Evolutionary conservation across 2,113 vertebrate genomes (phyloP).

Genomic region (Chauna torquata): DNA sequence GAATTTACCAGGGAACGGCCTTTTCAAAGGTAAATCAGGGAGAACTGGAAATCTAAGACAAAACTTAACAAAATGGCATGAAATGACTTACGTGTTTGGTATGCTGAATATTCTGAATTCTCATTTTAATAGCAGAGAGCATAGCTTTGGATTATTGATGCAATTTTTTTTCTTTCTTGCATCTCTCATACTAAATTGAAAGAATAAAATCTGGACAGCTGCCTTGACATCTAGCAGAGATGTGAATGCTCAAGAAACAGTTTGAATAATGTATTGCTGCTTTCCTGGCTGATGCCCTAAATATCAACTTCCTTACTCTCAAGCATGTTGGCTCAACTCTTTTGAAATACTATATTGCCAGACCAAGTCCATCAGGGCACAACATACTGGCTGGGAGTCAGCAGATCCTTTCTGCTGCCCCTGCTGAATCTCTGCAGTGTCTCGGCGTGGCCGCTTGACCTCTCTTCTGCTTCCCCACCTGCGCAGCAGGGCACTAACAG

Average conservation of each 20-base stretch:
- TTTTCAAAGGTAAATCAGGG: neutral
- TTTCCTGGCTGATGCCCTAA: neutral
- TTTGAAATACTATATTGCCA: neutral
- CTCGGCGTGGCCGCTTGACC: rapidly evolving
- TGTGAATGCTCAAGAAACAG: neutral
- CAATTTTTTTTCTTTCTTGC: neutral
- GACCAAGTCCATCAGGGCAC: neutral
- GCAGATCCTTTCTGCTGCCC: neutral
- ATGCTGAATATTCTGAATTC: neutral
- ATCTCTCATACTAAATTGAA: neutral
- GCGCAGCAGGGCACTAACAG: neutral
- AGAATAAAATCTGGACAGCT: neutral
- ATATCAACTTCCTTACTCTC: neutral
- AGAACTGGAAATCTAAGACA: neutral
- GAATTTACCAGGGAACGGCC: too few species aligned
- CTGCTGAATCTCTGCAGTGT: neutral
- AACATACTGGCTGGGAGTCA: neutral
- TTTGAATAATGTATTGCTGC: conserved; percentile 8
- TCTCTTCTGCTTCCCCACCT: neutral
- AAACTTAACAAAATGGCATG: neutral
- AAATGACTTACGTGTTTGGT: neutral
- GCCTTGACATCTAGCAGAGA: neutral
- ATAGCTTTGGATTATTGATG: neutral
- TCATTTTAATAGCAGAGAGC: neutral
- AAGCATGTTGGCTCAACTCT: neutral